These are phyloP conservation scores for Polypterus bichir DNA, from an alignment of 2,113 vertebrate species.

Conservation along the genomic window DNA sequence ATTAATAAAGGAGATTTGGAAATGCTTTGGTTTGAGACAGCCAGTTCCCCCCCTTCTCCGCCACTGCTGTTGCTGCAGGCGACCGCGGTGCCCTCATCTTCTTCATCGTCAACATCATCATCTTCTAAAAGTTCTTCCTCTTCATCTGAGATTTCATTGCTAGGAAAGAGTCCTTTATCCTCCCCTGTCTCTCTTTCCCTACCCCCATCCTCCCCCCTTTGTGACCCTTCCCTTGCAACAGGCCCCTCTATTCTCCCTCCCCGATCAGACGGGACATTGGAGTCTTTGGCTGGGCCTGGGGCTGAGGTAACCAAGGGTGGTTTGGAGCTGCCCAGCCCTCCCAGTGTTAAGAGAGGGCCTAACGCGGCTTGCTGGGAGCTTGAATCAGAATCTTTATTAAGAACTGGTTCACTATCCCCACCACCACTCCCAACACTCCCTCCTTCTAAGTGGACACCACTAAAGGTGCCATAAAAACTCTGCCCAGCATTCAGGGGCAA, in stretches of 20 bases:
- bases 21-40: conserved; percentile 99
- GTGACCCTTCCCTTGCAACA: conserved; percentile 53
- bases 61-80: conserved; percentile 60
- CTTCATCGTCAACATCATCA: conserved; percentile 70
- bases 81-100: conserved; percentile 56
- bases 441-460: conserved; percentile 88
- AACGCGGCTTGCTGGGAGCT: conserved; percentile 42
- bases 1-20: conserved; percentile 98
- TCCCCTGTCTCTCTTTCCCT: conserved; percentile 44
- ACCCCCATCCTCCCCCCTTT: conserved; percentile 52
- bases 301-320: conserved; percentile 74
- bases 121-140: conserved; percentile 78
- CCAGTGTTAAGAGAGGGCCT: conserved; percentile 71
- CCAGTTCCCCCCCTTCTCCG: conserved; percentile 78
- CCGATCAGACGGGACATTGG: conserved; percentile 49
- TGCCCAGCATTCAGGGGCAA: conserved; percentile 86
- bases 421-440: conserved; percentile 43
- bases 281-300: conserved; percentile 85
- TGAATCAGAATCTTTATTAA: conserved; percentile 55
- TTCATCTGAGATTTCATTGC: conserved; percentile 62
- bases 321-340: conserved; percentile 76
- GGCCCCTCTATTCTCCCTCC: conserved; percentile 56
- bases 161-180: conserved; percentile 36
- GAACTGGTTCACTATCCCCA: conserved; percentile 39
- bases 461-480: conserved; percentile 97